Evolutionary conservation across 2,888 invertebrate genomes (phyloP).

Genomic region (Xylota sylvarum): DNA sequence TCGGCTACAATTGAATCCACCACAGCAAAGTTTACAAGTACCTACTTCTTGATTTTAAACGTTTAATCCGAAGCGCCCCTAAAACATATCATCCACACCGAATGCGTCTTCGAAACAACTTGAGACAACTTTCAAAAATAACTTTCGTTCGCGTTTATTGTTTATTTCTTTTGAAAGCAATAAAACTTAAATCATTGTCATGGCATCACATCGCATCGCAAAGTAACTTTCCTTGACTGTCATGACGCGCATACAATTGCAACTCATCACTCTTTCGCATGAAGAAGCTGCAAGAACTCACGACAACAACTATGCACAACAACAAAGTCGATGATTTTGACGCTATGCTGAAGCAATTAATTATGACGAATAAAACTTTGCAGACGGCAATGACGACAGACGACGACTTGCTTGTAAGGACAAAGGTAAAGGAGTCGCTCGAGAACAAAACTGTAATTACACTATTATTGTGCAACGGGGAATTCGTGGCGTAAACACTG

Average conservation of each 20-base stretch:
- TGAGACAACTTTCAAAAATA: neutral
- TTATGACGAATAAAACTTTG: constrained; percentile 72
- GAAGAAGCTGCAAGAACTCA: neutral
- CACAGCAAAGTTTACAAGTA: no score
- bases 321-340: constrained; percentile 40
- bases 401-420: neutral
- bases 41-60: no score
- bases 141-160: neutral
- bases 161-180: neutral
- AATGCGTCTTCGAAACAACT: neutral
- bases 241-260: constrained; percentile 4
- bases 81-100: neutral
- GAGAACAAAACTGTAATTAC: constrained; percentile 57
- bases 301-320: constrained; percentile 29
- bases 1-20: no score
- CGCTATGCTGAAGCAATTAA: constrained; percentile 64
- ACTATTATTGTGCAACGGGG: constrained; percentile 43
- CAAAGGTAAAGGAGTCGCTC: constrained; percentile 24
- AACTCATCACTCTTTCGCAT: constrained; percentile 15
- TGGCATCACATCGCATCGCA: neutral
- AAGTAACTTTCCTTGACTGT: constrained; percentile 15
- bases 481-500: constrained; percentile 24
- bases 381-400: constrained; percentile 53
- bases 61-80: neutral
- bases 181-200: constrained; percentile 33